phyloP scores from a whole-genome alignment of 2,113 vertebrate species.

The Piaya cayana region DNA sequence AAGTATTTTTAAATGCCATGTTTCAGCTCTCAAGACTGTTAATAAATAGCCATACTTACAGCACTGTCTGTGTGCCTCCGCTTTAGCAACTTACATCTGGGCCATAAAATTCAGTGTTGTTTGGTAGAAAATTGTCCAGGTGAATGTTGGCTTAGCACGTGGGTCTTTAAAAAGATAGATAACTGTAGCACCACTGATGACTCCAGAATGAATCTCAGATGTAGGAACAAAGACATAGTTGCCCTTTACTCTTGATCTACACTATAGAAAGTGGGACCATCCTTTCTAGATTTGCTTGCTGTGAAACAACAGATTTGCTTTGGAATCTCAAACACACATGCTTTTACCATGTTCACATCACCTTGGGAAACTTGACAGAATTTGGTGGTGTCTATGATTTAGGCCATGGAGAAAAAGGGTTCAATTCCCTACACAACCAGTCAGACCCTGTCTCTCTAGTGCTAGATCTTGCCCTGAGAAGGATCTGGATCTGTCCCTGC shows the following conservation, averaged over 20 bases:
- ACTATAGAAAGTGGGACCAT: neutral
- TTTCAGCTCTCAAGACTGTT: neutral
- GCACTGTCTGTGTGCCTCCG: neutral
- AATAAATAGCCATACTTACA: conserved; percentile 1
- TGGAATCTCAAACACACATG: neutral
- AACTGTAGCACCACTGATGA: neutral
- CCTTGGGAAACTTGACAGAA: neutral
- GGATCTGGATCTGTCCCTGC: neutral
- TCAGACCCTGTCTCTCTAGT: neutral
- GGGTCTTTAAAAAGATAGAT: neutral
- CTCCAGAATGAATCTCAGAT: neutral
- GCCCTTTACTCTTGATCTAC: neutral
- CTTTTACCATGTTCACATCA: neutral
- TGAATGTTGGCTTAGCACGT: neutral
- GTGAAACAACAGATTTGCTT: neutral
- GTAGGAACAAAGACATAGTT: neutral
- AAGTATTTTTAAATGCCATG: neutral
- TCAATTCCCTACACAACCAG: accelerated
- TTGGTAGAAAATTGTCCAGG: neutral
- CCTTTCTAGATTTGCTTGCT: neutral
- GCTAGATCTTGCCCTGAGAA: neutral
- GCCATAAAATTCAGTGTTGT: neutral
- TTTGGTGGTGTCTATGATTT: neutral
- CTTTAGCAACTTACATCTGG: neutral
- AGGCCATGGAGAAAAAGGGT: neutral